Evolutionary conservation across 2,888 invertebrate genomes (phyloP), one percentile per base, ranked within the genome.

Genomic region (Halocaridina rubra): DNA sequence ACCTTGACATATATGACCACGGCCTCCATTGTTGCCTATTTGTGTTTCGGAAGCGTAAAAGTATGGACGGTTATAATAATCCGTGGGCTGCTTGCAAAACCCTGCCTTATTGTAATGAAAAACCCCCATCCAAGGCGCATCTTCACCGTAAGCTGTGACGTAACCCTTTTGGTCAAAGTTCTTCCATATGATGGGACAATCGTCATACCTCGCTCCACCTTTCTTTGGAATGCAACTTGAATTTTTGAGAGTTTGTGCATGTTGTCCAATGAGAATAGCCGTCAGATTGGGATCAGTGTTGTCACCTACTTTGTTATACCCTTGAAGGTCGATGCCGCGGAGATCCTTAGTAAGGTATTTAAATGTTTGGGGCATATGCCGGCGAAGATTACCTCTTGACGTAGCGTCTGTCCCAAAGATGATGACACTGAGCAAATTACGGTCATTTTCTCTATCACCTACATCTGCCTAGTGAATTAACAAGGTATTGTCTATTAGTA

Each of bases 261-360:
- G 93, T 64, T 94, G 90, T 0, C 97, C 97, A 0, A 94, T 93
- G 16, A 98, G 91, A 87, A 96, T 93, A 0, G 98, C 95, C 5
- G 95, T 93, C 84, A 98, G 90, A 91, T 98, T 98, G 0, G 97
- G 97, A 90, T 96, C 97, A 0, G 98, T 97, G 91, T 98, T 98
- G 91, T 98, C 98, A 2, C 94, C 98, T 3, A 98, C 95, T 93
- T 98, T 98, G 10, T 85, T 88, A 78, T 89, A 89, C 0, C 91
- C 91, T 8, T 32, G 32, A 10, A 79, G 24, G n/a, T 79, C 79
- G 27, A 79, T 39, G 67, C 46, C 64, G 13, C 7, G 39, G 10
- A 67, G 67, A 1, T 30, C 29, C 16, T 79, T 22, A 19, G 24
- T 33, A 8, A 67, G 39, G n/a, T 33, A 69, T 1, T 53, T n/a